A percentile compares a stretch with the other conserved stretches of the same genome.
Conservation (phyloP, 2,797 vertebrate species). For the Enteromius fasciolatus region DNA sequence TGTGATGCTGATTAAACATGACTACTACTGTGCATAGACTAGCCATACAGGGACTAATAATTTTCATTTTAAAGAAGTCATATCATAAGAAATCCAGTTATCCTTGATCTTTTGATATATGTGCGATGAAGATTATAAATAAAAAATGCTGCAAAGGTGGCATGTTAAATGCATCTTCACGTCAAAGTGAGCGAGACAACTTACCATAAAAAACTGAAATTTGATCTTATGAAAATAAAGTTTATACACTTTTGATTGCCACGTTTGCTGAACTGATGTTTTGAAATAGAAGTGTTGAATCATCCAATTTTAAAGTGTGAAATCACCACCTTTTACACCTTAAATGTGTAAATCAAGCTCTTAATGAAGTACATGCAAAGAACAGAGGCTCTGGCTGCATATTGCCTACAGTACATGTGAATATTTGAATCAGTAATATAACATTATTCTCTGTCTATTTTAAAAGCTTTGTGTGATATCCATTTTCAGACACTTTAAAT, state of each 20-base stretch:
- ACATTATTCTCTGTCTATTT: slow-evolving; percentile 22
- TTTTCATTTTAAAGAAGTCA: slow-evolving; percentile 14
- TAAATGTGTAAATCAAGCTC: slow-evolving; percentile 17
- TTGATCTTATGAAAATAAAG: slow-evolving; percentile 10
- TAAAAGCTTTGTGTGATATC: slow-evolving; percentile 42
- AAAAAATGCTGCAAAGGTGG: background rate
- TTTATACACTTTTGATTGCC: slow-evolving; percentile 8
- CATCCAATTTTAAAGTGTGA: slow-evolving; percentile 4
- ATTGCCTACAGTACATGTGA: slow-evolving; percentile 14
- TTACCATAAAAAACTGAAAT: background rate
- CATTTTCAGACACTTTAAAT: slow-evolving; percentile 41
- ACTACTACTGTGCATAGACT: slow-evolving; percentile 28
- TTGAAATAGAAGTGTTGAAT: background rate
- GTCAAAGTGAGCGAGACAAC: background rate
- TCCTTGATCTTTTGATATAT: slow-evolving; percentile 18
- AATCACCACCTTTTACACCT: background rate
- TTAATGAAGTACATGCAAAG: slow-evolving; percentile 39
- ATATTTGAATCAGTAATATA: slow-evolving; percentile 39
- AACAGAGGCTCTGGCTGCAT: slow-evolving; percentile 6
- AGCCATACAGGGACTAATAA: background rate
- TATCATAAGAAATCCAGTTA: slow-evolving; percentile 4
- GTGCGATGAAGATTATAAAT: background rate
- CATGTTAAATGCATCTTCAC: background rate
- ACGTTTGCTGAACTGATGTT: slow-evolving; percentile 23
- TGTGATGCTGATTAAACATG: slow-evolving; percentile 36